A percentile compares a stretch with the other conserved stretches of the same genome.
phyloP scores from a whole-genome alignment of 1,140 invertebrate genomes.

The Tetramorium alpestre region DNA sequence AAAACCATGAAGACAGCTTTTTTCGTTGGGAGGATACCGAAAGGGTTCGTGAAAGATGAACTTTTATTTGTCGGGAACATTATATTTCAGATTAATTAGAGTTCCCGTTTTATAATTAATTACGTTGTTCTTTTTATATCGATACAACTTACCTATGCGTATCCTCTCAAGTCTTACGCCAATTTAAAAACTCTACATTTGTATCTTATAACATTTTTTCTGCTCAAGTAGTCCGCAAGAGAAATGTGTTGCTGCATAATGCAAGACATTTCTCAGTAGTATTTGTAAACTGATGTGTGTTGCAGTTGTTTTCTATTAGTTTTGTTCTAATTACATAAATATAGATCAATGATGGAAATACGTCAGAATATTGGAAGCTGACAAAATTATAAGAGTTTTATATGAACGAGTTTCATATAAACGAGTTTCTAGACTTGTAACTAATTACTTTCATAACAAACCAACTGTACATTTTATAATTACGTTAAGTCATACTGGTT shows the following conservation, averaged over 20 bases:
- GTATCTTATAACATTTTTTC: background rate
- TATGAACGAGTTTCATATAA: background rate
- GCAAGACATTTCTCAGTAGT: slow-evolving; percentile 29
- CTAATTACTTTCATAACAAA: background rate
- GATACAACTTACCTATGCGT: background rate
- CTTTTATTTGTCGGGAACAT: background rate
- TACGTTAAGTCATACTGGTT: background rate
- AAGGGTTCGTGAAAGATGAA: background rate
- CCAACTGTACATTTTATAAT: background rate
- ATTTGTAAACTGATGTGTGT: slow-evolving; percentile 15
- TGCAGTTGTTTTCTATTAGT: slow-evolving; percentile 23
- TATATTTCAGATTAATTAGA: background rate
- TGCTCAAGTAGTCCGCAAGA: slow-evolving; percentile 7
- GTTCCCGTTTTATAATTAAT: background rate
- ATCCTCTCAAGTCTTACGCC: background rate
- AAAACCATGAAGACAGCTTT: slow-evolving; percentile 1
- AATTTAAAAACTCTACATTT: background rate
- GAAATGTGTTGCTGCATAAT: slow-evolving; percentile 28
- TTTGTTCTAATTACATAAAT: background rate
- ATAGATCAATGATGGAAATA: slow-evolving; percentile 41
- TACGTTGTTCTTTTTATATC: background rate
- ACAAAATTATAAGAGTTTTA: background rate
- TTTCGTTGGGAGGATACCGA: slow-evolving; percentile 21
- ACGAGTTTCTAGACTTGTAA: background rate
- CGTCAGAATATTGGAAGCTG: slow-evolving; percentile 37